A percentile compares a stretch with the other conserved stretches of the same genome.
Conservation (phyloP, 64 coral and sea anemone species). For the Stichodactyla helianthus region DNA sequence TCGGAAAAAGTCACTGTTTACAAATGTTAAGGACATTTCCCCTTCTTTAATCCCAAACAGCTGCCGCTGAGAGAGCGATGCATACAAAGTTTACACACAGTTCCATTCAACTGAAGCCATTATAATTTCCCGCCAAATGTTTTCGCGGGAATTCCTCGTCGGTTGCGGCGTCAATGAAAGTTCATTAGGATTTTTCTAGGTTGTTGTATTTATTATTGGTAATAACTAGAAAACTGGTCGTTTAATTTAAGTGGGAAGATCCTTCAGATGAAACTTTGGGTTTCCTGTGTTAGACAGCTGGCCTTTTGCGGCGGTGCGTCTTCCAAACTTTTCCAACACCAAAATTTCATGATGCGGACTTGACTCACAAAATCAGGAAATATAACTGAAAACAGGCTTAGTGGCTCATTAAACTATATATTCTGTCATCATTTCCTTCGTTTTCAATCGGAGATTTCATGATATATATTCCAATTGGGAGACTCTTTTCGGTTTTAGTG, state of each 20-base stretch:
- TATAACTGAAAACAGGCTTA: background rate
- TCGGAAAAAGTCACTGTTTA: constrained; percentile 1
- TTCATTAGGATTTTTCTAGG: background rate
- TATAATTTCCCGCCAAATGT: constrained; percentile 2
- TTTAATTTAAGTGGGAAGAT: background rate
- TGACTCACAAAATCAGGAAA: background rate
- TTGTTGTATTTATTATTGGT: background rate
- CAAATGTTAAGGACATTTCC: constrained; percentile 9
- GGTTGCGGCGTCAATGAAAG: background rate
- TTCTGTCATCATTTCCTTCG: constrained; percentile 8
- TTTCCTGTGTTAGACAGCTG: background rate
- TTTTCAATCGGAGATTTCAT: background rate
- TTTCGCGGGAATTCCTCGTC: background rate
- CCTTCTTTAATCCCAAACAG: background rate
- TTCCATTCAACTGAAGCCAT: background rate
- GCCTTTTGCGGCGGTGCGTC: too few relatives aligned
- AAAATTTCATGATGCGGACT: background rate
- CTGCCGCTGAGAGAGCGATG: background rate
- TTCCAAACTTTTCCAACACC: background rate
- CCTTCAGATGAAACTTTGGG: background rate
- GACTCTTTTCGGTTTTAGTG: background rate
- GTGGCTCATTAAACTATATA: background rate
- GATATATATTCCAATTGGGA: background rate
- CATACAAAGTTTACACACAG: background rate
- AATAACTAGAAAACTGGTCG: background rate